phyloP scores from a whole-genome alignment of 1,140 invertebrate genomes.

The Whitmania pigra region DNA sequence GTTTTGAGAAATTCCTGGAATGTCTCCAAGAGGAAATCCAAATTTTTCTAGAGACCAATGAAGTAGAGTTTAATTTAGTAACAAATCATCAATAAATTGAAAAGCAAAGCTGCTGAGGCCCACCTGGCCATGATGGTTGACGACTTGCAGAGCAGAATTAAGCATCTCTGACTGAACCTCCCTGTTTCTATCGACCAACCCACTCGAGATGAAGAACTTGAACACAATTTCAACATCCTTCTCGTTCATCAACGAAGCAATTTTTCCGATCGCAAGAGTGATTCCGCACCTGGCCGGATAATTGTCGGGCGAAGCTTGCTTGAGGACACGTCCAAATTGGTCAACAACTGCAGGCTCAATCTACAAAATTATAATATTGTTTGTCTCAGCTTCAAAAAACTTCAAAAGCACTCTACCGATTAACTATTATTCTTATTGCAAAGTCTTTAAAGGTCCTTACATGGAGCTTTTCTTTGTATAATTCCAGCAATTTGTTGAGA shows the following conservation, averaged over 20 bases:
- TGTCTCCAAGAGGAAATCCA: slow-evolving; percentile 79
- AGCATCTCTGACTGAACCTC: slow-evolving; percentile 78
- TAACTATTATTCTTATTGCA: not conserved
- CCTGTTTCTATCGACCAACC: slow-evolving; percentile 67
- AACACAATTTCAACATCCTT: slow-evolving; percentile 58
- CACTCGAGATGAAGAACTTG: slow-evolving; percentile 66
- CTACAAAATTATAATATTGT: slow-evolving; percentile 37
- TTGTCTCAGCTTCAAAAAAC: no score
- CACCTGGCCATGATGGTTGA: slow-evolving; percentile 80
- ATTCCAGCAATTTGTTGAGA: slow-evolving; percentile 53
- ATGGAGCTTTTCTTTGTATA: slow-evolving; percentile 64
- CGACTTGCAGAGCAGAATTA: slow-evolving; percentile 73
- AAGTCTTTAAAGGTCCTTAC: slow-evolving; percentile 38
- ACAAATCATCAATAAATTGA: slow-evolving; percentile 36
- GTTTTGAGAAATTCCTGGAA: slow-evolving; percentile 80
- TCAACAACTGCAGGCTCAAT: slow-evolving; percentile 75
- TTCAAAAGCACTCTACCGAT: not conserved
- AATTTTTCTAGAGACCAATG: slow-evolving; percentile 58
- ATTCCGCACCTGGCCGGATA: slow-evolving; percentile 78
- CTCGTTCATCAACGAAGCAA: slow-evolving; percentile 51
- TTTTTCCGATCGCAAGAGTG: slow-evolving; percentile 48
- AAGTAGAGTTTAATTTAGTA: not conserved
- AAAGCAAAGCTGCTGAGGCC: slow-evolving; percentile 27
- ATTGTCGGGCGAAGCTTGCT: slow-evolving; percentile 62
- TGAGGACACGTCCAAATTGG: slow-evolving; percentile 74